Base-by-base conservation (phyloP, 2,113 vertebrate genomes). In the Corvus moneduloides region DNA sequence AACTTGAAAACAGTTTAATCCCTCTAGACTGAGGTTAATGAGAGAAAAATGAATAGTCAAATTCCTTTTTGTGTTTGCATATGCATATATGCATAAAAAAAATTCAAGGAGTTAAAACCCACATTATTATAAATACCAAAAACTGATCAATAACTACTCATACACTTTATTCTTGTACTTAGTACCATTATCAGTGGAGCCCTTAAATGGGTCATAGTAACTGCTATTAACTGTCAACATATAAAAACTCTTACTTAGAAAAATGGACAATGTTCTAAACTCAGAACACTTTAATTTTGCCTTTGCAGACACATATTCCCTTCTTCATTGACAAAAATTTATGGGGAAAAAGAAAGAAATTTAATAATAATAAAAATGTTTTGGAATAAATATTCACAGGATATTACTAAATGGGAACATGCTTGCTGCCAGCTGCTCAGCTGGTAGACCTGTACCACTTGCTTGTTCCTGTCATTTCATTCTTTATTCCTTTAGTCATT, bases 81-180 rank as follows among this genome's bases (percentile, higher is more conserved):
- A 90, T 48, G 75, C 33, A 92, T 58, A 80, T 77, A 73, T 9
- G n/a, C 68, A 68, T 79, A 43, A 69, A 92, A 73, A 56, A 59
- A 51, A 11, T 32, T 33, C 77, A 77, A 92, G 64, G 58, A 84
- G 23, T 64, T 93, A 41, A 81, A 94, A 27, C 61, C 48, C 59
- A 87, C 66, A 63, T 74, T 35, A 30, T 75, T 89, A 96, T 95
- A 94, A 97, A 94, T 93, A 95, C 20, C 10, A 89, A 84, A 93
- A 93, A 88, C 63, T 61, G 85, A 90, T 64, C 48, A 52, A 84
- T 84, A 93, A 21, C 52, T 94, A 94, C 51, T 59, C 59, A 80
- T 18, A 90, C 30, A 35, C 49, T 94, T 94, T 48, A 74, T 89
- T 87, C 41, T 77, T 88, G 92, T 71, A 95, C 77, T 96, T 95